Percentiles rank a stretch among this genome's conserved stretches.
phyloP scores from a whole-genome alignment of 2,113 vertebrate species.

The Pachypanchax playfairii region DNA sequence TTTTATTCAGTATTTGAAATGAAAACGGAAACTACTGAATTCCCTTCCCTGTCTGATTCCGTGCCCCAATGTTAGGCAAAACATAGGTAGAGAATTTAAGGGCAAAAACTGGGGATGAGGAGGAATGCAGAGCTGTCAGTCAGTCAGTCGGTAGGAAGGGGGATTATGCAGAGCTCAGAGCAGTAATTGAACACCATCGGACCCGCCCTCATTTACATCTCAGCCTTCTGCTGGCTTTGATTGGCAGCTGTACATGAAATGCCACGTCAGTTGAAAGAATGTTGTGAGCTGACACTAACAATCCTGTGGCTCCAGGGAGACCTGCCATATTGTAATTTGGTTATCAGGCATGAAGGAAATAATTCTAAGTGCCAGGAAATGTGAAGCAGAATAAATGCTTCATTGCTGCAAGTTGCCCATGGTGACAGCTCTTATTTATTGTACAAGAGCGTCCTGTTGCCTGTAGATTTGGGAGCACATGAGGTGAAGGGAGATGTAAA shows the following conservation, averaged over 20 bases:
- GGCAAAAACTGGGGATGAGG: conserved; percentile 66
- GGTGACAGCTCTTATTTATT: conserved; percentile 99
- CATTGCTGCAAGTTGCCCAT: conserved; percentile 95
- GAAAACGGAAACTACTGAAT: conserved; percentile 57
- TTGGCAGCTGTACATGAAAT: conserved; percentile 99
- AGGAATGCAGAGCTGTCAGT: conserved; percentile 89
- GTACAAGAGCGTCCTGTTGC: conserved; percentile 97
- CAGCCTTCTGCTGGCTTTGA: conserved; percentile 83
- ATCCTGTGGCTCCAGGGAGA: conserved; percentile 96
- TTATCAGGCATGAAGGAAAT: conserved; percentile 99
- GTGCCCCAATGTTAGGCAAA: conserved; percentile 66
- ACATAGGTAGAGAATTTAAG: conserved; percentile 62
- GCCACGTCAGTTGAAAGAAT: conserved; percentile 99
- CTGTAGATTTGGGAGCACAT: conserved; percentile 85
- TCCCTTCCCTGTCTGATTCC: conserved; percentile 60
- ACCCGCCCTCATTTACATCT: conserved; percentile 96
- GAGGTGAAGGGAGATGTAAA: conserved; percentile 39
- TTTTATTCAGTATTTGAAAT: conserved; percentile 39
- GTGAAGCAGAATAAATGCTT: conserved; percentile 99
- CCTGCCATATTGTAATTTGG: conserved; percentile 99
- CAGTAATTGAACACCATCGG: conserved; percentile 91
- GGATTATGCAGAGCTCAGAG: conserved; percentile 85
- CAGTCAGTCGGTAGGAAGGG: conserved; percentile 83
- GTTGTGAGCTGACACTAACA: conserved; percentile 99
- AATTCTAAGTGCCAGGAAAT: conserved; percentile 99